Percentiles rank a stretch among this genome's conserved stretches.
Conservation (phyloP, 2,797 vertebrate species). For the Rhabdomys pumilio region DNA sequence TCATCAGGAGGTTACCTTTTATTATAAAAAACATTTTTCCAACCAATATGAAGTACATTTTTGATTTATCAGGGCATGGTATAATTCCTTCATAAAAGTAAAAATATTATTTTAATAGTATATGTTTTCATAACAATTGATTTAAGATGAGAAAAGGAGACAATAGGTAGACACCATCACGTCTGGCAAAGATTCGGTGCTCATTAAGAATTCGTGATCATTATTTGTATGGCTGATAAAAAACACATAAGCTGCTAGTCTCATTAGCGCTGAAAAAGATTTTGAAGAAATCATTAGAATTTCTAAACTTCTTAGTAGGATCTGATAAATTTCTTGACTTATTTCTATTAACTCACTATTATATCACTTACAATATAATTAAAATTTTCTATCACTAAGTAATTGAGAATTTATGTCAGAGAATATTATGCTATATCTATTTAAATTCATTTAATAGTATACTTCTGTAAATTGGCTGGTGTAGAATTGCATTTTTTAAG, state of each 20-base stretch:
- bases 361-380: slow-evolving; percentile 45
- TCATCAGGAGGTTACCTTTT: not conserved
- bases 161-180: not conserved
- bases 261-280: slow-evolving; percentile 14
- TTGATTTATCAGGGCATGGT: not conserved
- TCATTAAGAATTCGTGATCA: slow-evolving; percentile 3
- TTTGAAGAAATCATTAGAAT: slow-evolving; percentile 50
- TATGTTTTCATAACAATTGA: slow-evolving; percentile 38
- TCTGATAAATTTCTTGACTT: slow-evolving; percentile 16
- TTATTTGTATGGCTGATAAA: not conserved
- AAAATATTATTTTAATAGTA: not conserved
- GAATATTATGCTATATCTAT: not conserved
- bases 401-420: slow-evolving; percentile 34
- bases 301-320: slow-evolving; percentile 1
- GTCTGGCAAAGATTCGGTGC: not conserved
- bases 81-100: slow-evolving; percentile 41
- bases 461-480: not conserved
- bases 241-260: not conserved
- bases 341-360: not conserved
- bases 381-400: slow-evolving; percentile 27
- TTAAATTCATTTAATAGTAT: not conserved
- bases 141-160: slow-evolving; percentile 1
- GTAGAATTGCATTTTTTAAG: not conserved
- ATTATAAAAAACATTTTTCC: slow-evolving; percentile 12
- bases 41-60: not conserved